Percentiles rank a stretch among this genome's conserved stretches.
Evolutionary conservation across 1,140 invertebrate genomes (phyloP).

Genomic region (Asbolus verrucosus): DNA sequence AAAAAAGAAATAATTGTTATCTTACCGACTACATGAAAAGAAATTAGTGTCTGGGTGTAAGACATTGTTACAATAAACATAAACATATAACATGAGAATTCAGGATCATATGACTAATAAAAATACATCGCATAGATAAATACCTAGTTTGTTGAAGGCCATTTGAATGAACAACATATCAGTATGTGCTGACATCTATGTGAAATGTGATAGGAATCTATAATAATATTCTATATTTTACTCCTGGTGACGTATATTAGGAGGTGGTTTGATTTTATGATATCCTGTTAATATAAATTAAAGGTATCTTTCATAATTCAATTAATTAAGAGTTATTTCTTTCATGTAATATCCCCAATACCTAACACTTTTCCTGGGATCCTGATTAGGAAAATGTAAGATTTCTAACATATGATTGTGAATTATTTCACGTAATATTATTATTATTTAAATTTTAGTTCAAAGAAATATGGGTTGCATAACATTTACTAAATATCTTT

Average conservation of each 20-base stretch:
- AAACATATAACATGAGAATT: slow-evolving; percentile 16
- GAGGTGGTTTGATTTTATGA: background rate
- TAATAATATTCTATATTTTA: slow-evolving; percentile 5
- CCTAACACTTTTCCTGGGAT: slow-evolving; percentile 1
- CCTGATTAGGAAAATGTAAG: slow-evolving; percentile 41
- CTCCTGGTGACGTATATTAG: slow-evolving; percentile 6
- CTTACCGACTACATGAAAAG: slow-evolving; percentile 70
- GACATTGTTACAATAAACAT: slow-evolving; percentile 7
- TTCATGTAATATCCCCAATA: background rate
- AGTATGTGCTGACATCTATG: slow-evolving; percentile 35
- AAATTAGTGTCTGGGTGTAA: slow-evolving; percentile 49
- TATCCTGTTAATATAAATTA: background rate
- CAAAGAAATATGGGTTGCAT: background rate
- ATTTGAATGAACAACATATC: slow-evolving; percentile 26
- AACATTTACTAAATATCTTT: too few species aligned
- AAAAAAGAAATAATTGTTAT: background rate
- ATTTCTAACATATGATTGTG: slow-evolving; percentile 14
- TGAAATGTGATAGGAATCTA: slow-evolving; percentile 9
- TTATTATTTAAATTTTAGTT: background rate
- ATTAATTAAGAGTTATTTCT: slow-evolving; percentile 1
- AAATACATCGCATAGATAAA: slow-evolving; percentile 15
- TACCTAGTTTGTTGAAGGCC: slow-evolving; percentile 10
- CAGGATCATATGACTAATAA: slow-evolving; percentile 22
- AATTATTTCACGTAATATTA: background rate
- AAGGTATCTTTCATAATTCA: slow-evolving; percentile 18